A percentile compares a stretch with the other conserved stretches of the same genome.
Conservation (phyloP, 2,888 invertebrate genomes). For the Yponomeuta plumbellus region DNA sequence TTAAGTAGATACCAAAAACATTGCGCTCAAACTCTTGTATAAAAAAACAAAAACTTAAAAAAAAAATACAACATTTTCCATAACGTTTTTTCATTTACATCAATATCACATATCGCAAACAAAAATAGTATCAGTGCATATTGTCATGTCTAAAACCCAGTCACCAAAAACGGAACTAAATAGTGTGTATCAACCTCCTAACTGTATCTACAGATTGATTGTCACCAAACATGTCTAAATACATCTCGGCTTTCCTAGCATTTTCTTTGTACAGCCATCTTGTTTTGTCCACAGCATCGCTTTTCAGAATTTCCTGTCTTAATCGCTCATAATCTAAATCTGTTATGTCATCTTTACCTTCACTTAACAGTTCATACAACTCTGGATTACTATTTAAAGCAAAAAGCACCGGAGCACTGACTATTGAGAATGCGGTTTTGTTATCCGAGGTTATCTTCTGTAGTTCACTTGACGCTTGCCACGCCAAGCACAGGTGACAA, state of each 20-base stretch:
- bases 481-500: slow-evolving; percentile 86
- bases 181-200: slow-evolving; percentile 54
- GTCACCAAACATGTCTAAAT: slow-evolving; percentile 52
- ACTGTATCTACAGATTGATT: slow-evolving; percentile 55
- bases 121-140: too few species aligned
- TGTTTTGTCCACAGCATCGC: slow-evolving; percentile 55
- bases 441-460: slow-evolving; percentile 71
- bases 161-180: slow-evolving; percentile 28
- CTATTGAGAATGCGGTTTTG: slow-evolving; percentile 79
- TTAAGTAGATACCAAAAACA: neutral
- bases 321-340: slow-evolving; percentile 77
- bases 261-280: slow-evolving; percentile 47
- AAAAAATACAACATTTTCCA: neutral
- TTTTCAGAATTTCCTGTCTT: slow-evolving; percentile 53
- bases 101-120: neutral
- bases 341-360: slow-evolving; percentile 73
- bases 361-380: slow-evolving; percentile 75
- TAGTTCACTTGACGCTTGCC: slow-evolving; percentile 80
- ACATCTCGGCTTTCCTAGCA: slow-evolving; percentile 49
- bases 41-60: neutral
- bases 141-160: too few species aligned
- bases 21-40: neutral
- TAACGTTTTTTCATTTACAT: neutral
- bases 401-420: slow-evolving; percentile 89
- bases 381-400: slow-evolving; percentile 84